Evolutionary conservation across 2,888 invertebrate genomes (phyloP), one percentile per base, ranked within the genome.

Genomic region (Hirudinaria manillensis): DNA sequence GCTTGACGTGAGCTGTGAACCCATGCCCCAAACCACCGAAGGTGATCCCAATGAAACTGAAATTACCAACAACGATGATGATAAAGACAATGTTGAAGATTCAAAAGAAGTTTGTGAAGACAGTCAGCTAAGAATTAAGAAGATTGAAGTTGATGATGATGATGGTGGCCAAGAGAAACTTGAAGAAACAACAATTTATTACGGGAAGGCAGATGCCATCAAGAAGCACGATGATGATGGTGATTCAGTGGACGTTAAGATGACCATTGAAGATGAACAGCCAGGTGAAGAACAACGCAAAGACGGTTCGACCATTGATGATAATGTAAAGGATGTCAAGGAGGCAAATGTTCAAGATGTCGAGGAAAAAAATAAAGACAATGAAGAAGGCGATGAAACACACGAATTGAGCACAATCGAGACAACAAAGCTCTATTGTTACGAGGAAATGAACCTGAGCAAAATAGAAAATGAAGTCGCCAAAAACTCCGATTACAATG

Each of bases 81-180:
- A 34, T 6, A 10, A 68, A 24, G 34, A 68, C 13, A 13, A 19
- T n/a, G 68, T 34, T 68, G 7, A 68, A 4, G 68, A 68, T 34
- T 1, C 21, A 16, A 32, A 34, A 32, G 32, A 68, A 21, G 34
- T n/a, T 29, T 7, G 36, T 34, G 68, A 68, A 36, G 21, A 68
- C n/a, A 32, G 7, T 67, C 4, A 56, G 61, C 6, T 13, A 3
- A 27, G 21, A 38, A 70, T 32, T 21, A 21, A 32, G 3, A 32
- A 72, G 21, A 51, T 16, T 53, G 72, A 27, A 4, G 55, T 53
- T 72, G 55, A 72, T 72, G 72, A 72, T 29, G 56, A 72, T 72
- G 72, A 56, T 72, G 72, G n/a, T 72, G 72, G 32, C 53, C 24
- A 70, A 10, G 3, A 16, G 21, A n/a, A 13, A 51, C 27, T 34